Conservation (phyloP, 2,888 invertebrate genomes). For the Stictocephala bisonia region DNA sequence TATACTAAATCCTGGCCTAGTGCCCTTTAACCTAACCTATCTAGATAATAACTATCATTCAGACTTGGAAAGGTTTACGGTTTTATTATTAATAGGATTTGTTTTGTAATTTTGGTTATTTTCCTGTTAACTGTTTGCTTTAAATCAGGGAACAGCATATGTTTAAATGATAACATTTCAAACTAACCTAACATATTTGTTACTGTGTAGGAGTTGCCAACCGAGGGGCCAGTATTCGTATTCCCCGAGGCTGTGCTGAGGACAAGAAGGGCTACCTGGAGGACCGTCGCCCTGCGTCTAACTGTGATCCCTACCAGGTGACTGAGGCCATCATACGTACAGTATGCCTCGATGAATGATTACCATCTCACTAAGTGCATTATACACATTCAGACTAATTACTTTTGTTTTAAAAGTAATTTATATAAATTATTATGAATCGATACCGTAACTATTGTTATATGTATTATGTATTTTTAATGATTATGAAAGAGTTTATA, state of each 20-base stretch:
- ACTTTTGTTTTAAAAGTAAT: no score
- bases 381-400: conserved; percentile 3
- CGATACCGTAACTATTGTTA: conserved; percentile 10
- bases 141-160: no score
- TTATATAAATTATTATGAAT: no score
- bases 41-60: no score
- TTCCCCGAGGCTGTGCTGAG: conserved; percentile 90
- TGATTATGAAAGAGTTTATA: conserved; percentile 28
- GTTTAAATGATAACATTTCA: no score
- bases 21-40: no score
- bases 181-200: no score
- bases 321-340: conserved; percentile 88
- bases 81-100: no score
- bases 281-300: conserved; percentile 92
- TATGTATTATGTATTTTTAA: conserved; percentile 37
- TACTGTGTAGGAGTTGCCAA: conserved; percentile 91
- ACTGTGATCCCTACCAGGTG: conserved; percentile 93
- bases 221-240: conserved; percentile 93
- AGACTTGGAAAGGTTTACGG: no score
- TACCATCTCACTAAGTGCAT: conserved; percentile 20
- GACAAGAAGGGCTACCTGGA: conserved; percentile 96
- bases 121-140: no score
- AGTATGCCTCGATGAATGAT: conserved; percentile 79
- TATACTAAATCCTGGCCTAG: no score
- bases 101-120: no score